Evolutionary conservation across 2,797 vertebrate species (phyloP), one percentile per base, ranked within the genome.

Genomic region (Melanotaenia nigrans): DNA sequence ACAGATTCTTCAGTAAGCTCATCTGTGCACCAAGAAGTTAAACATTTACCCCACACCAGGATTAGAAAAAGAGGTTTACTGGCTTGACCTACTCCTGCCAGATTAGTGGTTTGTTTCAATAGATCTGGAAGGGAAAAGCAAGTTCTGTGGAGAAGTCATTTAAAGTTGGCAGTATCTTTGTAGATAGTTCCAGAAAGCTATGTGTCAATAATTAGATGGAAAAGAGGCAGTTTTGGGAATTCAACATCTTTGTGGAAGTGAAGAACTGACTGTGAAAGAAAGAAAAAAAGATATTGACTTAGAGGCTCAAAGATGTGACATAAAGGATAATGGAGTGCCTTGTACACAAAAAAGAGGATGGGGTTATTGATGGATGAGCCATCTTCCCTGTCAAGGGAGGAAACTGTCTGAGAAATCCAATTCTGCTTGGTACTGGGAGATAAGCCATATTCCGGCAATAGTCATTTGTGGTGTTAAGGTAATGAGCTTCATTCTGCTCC

Each of bases 11-110:
- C 24, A 81, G 35, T 71, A 47, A 65, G 38, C 35, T 75, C 56
- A 65, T 49, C 30, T 47, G 56, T 72, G 55, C 33, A 57, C 35
- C 5, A 30, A 20, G 65, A 77, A 51, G 61, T 55, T 84, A 79
- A 85, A 77, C 69, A 65, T 10, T 45, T 66, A 94, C 92, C 93
- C 90, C 90, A 90, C 91, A 82, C 92, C 93, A 85, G 93, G 90
- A 77, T 95, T 89, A 89, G 90, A 93, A 85, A 93, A 94, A 94
- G 79, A 93, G 90, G 84, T 94, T 95, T 94, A 94, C 45, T 68
- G 84, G 36, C 51, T 59, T 70, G 65, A 87, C 71, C 73, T 61
- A 24, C 55, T 47, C 59, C 68, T 79, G 78, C 30, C 71, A 56
- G 61, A 51, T 73, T 9, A 77, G 81, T 65, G 80, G 61, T 71